Percentiles rank a stretch among this genome's conserved stretches.
Evolutionary conservation across 2,113 vertebrate species (phyloP).

Genomic region (Pseudopipra pipra): DNA sequence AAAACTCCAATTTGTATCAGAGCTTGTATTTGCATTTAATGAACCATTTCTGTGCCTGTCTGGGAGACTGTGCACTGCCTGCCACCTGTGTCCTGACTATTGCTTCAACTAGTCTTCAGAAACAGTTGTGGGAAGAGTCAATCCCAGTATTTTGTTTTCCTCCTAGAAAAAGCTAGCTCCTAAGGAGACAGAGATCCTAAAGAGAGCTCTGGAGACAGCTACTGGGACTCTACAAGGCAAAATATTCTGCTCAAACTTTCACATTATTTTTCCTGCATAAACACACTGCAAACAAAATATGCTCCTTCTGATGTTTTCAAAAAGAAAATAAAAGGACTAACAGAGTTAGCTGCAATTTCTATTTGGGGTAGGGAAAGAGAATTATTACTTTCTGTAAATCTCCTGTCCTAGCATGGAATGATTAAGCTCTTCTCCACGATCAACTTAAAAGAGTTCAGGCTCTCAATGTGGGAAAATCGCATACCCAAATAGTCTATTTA

Average conservation of each 20-base stretch:
- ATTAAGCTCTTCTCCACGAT: neutral
- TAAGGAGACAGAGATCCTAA: neutral
- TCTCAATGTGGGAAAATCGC: neutral
- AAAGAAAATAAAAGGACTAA: neutral
- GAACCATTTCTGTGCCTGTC: neutral
- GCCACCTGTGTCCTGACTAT: neutral
- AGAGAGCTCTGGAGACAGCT: neutral
- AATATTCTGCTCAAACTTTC: neutral
- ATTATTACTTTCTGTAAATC: neutral
- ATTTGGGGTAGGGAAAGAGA: accelerated
- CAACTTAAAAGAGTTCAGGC: neutral
- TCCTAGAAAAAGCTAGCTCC: neutral
- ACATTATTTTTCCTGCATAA: neutral
- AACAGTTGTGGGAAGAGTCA: neutral
- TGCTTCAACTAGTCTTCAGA: neutral
- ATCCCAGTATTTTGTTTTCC: neutral
- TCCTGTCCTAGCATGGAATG: neutral
- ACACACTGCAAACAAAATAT: neutral
- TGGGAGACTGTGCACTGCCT: neutral
- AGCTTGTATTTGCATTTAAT: neutral
- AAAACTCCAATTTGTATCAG: neutral
- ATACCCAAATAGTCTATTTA: neutral
- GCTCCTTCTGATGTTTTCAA: neutral
- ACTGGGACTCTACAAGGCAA: neutral
- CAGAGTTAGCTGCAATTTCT: neutral